Evolutionary conservation across 2,797 vertebrate genomes (phyloP).

Genomic region (Micrastur ruficollis): DNA sequence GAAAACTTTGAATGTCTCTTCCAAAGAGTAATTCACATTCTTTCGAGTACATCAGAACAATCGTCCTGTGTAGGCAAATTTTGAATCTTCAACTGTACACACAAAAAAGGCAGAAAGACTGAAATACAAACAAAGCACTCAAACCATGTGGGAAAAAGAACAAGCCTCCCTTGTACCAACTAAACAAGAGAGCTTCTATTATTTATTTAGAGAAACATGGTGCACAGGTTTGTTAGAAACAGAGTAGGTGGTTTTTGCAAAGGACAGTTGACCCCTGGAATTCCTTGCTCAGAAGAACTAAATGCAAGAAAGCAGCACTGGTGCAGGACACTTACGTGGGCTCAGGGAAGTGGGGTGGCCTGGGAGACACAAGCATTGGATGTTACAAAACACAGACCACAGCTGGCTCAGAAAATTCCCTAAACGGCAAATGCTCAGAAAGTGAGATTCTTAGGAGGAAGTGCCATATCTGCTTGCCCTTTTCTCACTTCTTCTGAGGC

Average conservation of each 20-base stretch:
- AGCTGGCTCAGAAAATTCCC: neutral
- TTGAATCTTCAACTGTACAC: neutral
- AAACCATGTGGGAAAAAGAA: neutral
- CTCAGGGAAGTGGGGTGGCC: neutral
- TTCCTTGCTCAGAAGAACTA: neutral
- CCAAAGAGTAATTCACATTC: constrained; percentile 16
- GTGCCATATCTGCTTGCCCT: rapidly evolving
- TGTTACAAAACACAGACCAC: neutral
- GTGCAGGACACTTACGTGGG: rapidly evolving
- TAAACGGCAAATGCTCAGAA: neutral
- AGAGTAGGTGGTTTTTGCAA: neutral
- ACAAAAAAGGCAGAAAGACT: neutral
- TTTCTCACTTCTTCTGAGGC: neutral
- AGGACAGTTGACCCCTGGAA: neutral
- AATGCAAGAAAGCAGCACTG: rapidly evolving
- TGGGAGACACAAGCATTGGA: neutral
- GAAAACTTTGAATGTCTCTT: neutral
- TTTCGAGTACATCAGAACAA: constrained; percentile 13
- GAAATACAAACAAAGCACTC: constrained; percentile 14
- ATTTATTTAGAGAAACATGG: neutral
- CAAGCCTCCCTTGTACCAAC: constrained; percentile 22
- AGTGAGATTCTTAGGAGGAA: neutral
- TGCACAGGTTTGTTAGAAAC: neutral
- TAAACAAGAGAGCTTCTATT: constrained; percentile 34
- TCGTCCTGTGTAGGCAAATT: constrained; percentile 27